Base-by-base conservation (phyloP, 2,888 invertebrate genomes). In the Anaspis maculata region DNA sequence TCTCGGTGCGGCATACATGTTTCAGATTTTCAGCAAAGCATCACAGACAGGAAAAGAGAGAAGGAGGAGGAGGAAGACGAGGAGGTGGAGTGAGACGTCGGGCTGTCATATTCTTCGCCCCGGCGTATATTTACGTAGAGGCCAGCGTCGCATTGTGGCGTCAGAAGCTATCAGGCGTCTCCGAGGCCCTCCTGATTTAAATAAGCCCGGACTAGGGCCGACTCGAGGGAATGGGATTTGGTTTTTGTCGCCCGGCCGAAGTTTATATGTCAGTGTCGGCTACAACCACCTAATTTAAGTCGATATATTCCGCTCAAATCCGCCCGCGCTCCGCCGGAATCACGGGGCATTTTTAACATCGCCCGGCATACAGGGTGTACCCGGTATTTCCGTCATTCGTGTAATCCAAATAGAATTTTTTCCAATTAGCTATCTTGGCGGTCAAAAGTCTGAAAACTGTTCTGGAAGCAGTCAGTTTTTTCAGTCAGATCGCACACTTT, bases 111-210 rank as follows among this genome's bases (percentile, higher is more conserved):
- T 47, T 43, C 40, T n/a, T n/a, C n/a, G n/a, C n/a, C n/a, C n/a
- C n/a, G 37, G 51, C 5, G 54, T 51, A 53, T 57, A 57, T 59
- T 61, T 61, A 59, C 57, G 53, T 49, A 57, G 53, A 56, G 59
- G 61, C 56, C 57, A 54, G 54, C 54, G 52, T 58, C 57, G 56
- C 56, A 60, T 58, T 59, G 59, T 58, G 60, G 61, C 61, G 62
- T 64, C 63, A 63, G 60, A 60, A 61, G 62, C 61, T 61, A 63
- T 64, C 63, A 61, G 57, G 48, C 61, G 61, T 62, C 60, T 62
- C 64, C 59, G 50, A 54, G 59, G 59, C 56, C 55, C 57, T 56
- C 52, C 57, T 60, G 64, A 63, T 63, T 64, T 63, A 63, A 63
- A 64, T 63, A 63, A 63, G 62, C 61, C 61, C 61, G 59, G 61